Percentiles rank a stretch among this genome's conserved stretches.
These are phyloP conservation scores for Napeogenes inachia DNA, from an alignment of 2,888 invertebrate species.

Conservation along the genomic window DNA sequence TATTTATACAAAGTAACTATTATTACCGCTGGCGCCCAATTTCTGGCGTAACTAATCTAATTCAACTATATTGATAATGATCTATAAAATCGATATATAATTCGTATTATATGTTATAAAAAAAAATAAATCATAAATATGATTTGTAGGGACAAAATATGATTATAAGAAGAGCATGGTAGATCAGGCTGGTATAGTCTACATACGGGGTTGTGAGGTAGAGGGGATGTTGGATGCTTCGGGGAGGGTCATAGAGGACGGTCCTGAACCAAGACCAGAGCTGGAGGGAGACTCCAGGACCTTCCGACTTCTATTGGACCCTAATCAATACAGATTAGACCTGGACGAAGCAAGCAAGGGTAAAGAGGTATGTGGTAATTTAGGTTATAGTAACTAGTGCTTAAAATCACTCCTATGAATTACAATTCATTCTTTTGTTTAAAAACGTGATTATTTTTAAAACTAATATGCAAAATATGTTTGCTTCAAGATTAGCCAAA, in stretches of 20 bases:
- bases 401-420: no score
- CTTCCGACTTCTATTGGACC: constrained; percentile 95
- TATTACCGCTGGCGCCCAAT: no score
- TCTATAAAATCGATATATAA: no score
- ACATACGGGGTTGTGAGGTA: constrained; percentile 97
- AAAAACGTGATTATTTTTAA: no score
- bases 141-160: constrained; percentile 82
- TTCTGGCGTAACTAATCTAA: no score
- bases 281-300: constrained; percentile 93
- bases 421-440: not conserved
- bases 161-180: constrained; percentile 90
- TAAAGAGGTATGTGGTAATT: constrained; percentile 78
- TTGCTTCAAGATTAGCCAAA: no score
- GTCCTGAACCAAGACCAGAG: constrained; percentile 91
- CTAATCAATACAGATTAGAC: constrained; percentile 97
- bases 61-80: no score
- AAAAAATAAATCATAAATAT: not conserved
- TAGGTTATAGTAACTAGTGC: no score
- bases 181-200: constrained; percentile 93
- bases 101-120: no score
- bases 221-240: constrained; percentile 98
- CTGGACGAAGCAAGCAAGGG: constrained; percentile 90
- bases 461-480: no score
- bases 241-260: constrained; percentile 97
- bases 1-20: no score